These are phyloP conservation scores for Empis stercorea DNA, from an alignment of 2,888 invertebrate species.

Conservation along the genomic window DNA sequence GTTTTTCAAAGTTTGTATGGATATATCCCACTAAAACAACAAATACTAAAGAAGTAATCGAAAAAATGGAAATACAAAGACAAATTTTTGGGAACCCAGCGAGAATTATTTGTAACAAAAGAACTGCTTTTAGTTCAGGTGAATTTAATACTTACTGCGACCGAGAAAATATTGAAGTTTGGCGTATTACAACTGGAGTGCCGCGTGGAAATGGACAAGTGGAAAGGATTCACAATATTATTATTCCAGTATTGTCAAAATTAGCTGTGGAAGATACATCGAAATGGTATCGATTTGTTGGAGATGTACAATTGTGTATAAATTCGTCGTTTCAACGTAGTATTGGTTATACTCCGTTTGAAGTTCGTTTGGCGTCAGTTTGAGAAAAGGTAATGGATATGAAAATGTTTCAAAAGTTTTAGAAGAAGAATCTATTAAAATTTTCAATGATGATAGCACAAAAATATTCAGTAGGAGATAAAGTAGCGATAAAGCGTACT, in stretches of 20 bases:
- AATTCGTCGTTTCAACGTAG: too few species aligned
- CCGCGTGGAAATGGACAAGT: neutral
- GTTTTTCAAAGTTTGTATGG: constrained; percentile 6
- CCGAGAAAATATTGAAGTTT: neutral
- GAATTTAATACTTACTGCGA: constrained; percentile 5
- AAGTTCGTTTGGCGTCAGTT: neutral
- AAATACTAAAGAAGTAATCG: constrained; percentile 19
- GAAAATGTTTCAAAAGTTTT: neutral
- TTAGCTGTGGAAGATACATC: neutral
- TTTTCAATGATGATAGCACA: neutral
- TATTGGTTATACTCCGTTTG: neutral
- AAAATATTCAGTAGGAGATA: neutral
- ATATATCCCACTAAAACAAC: constrained; percentile 14
- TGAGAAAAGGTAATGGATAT: neutral
- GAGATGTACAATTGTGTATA: neutral
- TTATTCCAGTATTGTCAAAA: neutral
- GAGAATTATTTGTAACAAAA: constrained; percentile 11
- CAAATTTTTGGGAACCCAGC: constrained; percentile 7
- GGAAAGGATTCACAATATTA: neutral
- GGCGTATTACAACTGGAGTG: constrained; percentile 9
- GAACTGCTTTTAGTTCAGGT: constrained; percentile 13
- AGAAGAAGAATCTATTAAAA: neutral
- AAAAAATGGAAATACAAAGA: constrained; percentile 14
- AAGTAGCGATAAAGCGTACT: neutral
- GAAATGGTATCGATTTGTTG: neutral